Base-by-base conservation (phyloP, 2,797 vertebrate genomes). In the Pseudopleuronectes americanus region DNA sequence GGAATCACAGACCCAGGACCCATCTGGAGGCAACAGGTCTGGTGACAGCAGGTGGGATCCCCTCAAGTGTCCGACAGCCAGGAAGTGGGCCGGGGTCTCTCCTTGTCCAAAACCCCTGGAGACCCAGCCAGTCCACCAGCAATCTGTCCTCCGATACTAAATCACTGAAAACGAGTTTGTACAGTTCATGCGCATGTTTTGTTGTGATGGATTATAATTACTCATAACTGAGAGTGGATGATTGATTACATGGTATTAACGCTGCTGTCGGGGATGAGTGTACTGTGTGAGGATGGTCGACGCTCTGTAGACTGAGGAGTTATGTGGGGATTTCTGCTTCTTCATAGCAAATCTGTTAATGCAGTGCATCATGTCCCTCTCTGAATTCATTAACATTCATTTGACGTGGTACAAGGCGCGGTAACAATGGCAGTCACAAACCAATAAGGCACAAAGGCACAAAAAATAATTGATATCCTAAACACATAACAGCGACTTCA, bases 11-110 rank as follows among this genome's bases (percentile, higher is more conserved):
- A 82, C 51, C 64, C 64, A 48, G 74, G 75, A 84, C 83, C 93
- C 92, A 92, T 93, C 92, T 93, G 91, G 88, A 92, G 90, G 87
- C 92, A 92, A 92, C 92, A 90, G 93, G 92, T 93, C 92, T 83
- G 74, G 72, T 87, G 90, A 92, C 91, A 92, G 91, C 87, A 86
- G 89, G 91, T 79, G 23, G 76, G 57, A 67, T 67, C 74, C 70
- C 49, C 86, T 87, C 88, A 87, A 91, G 79, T 77, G 31, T 84
- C 81, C 61, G 76, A 74, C 70, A 54, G 74, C 67, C 76, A 84
- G 67, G 53, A 81, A 33, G 49, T 56, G 47, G 72, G 67, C 81
- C 72, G 80, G 41, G 71, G 77, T 82, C 63, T 78, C 51, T 53
- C 65, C 57, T 28, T 9, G 26, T 86, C 86, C 84, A 86, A 77